Evolutionary conservation across 2,888 invertebrate genomes (phyloP).

Genomic region (Brenthis hecate): DNA sequence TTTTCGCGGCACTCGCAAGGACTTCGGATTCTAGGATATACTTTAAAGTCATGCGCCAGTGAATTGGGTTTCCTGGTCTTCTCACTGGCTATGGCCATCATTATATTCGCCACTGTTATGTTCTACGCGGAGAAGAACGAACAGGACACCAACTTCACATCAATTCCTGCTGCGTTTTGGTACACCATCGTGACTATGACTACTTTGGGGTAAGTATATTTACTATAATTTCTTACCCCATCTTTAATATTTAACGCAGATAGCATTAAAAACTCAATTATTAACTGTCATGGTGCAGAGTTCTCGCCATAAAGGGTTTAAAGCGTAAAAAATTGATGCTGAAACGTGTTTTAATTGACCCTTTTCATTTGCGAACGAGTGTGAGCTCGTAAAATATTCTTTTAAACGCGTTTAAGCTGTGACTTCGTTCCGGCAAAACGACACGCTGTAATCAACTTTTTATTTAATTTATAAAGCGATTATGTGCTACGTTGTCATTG

Average conservation of each 20-base stretch:
- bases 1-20: constrained; percentile 99
- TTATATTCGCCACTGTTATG: constrained; percentile 99
- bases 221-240: neutral
- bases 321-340: constrained; percentile 58
- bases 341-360: constrained; percentile 44
- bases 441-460: constrained; percentile 20
- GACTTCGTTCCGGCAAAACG: constrained; percentile 30
- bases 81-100: constrained; percentile 99
- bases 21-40: constrained; percentile 98
- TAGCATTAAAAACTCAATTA: constrained; percentile 48
- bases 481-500: constrained; percentile 3
- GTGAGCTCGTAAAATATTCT: constrained; percentile 46
- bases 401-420: constrained; percentile 37
- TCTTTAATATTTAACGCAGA: constrained; percentile 64
- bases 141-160: constrained; percentile 97
- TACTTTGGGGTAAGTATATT: constrained; percentile 94
- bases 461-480: neutral
- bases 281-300: constrained; percentile 69
- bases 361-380: constrained; percentile 47
- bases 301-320: constrained; percentile 62
- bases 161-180: constrained; percentile 99
- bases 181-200: constrained; percentile 99
- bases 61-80: constrained; percentile 99
- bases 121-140: constrained; percentile 99
- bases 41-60: constrained; percentile 98